Base-by-base conservation (phyloP, 1,140 invertebrate genomes). In the Bombus waltoni region DNA sequence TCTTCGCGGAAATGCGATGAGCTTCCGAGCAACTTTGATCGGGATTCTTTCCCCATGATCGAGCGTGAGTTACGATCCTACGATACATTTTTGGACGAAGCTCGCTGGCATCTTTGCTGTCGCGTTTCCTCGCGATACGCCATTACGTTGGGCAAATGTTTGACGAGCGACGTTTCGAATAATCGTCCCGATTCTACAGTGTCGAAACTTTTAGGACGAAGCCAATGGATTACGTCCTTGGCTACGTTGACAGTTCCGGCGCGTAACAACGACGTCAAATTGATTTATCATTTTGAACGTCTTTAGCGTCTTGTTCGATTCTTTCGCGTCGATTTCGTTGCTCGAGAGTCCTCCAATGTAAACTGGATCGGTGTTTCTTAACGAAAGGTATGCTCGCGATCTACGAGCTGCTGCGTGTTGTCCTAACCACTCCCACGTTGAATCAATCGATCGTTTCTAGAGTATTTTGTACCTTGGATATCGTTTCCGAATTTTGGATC, bases 81-180 rank as follows among this genome's bases (percentile, higher is more conserved):
- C 40, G 66, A 78, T 83, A 86, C 40, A 75, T 47, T 76, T 73
- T 44, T 70, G 28, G 18, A 35, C 6, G 44, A 15, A 22, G 42
- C 62, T 22, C 3, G 32, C 32, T 35, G 8, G 25, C n/a, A 6
- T 15, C 40, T 22, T 62, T 9, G 53, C n/a, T 22, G n/a, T 57
- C 53, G 15, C n/a, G 59, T 42, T 44, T 42, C 9, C 25, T 79
- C 82, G 53, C 35, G 62, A 76, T 53, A 53, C 42, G 66, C 57
- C 81, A 70, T 83, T 71, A 84, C 75, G 25, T 71, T 62, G 40
- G 75, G 62, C 83, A 84, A 84, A 79, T 79, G 75, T 84, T 84
- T 84, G 66, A 84, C 73, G 53, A 71, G 38, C 44, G 28, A 77
- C 73, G 53, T 84, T 62, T 72, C 75, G 32, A 47, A 32, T 79